These are phyloP conservation scores for Megalonaias nervosa DNA, from an alignment of 1,140 invertebrate species.

Conservation along the genomic window DNA sequence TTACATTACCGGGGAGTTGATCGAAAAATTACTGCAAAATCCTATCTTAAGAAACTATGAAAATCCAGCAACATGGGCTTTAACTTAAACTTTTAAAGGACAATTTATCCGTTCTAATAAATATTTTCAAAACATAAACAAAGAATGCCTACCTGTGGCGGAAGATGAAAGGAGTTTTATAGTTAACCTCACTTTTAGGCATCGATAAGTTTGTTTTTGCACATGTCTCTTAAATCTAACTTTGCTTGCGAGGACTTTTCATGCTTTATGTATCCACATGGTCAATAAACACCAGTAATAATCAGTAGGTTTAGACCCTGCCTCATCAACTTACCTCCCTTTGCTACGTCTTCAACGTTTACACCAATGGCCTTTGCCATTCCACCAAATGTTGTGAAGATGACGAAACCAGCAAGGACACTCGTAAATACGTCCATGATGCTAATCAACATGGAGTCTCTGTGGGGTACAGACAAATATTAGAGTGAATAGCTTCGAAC, in stretches of 20 bases:
- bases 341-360: constrained; percentile 55
- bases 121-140: too few relatives aligned
- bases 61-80: too few relatives aligned
- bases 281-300: background rate
- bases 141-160: too few relatives aligned
- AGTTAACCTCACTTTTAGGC: background rate
- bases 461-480: constrained; percentile 33
- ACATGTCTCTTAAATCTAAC: background rate
- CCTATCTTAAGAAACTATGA: too few relatives aligned
- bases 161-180: too few relatives aligned
- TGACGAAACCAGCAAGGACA: constrained; percentile 97
- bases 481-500: background rate
- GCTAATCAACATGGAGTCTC: constrained; percentile 94
- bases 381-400: constrained; percentile 94
- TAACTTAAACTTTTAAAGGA: too few relatives aligned
- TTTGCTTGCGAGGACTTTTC: background rate
- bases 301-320: too few relatives aligned
- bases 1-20: too few relatives aligned
- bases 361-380: constrained; percentile 57
- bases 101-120: too few relatives aligned
- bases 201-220: background rate
- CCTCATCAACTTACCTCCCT: constrained; percentile 47
- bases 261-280: background rate
- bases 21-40: too few relatives aligned
- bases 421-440: constrained; percentile 96